Percentiles rank a stretch among this genome's conserved stretches.
phyloP scores from a whole-genome alignment of 2,113 vertebrate genomes.

The Martes martes region DNA sequence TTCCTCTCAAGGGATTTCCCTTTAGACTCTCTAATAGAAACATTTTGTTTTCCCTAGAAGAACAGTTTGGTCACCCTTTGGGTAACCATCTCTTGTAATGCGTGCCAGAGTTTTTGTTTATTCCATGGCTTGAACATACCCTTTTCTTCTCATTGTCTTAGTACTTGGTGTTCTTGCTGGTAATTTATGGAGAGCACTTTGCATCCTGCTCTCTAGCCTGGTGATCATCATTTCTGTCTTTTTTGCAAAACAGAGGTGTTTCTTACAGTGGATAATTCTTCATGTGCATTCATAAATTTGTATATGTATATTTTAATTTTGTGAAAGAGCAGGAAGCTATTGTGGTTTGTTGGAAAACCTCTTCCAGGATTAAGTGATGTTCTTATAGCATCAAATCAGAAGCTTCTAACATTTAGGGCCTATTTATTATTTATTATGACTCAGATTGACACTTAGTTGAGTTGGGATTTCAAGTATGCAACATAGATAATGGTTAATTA shows the following conservation, averaged over 20 bases:
- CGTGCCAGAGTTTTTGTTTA: constrained; percentile 42
- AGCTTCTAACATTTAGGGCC: neutral
- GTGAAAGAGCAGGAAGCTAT: neutral
- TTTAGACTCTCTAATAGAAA: constrained; percentile 31
- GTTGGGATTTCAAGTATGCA: constrained; percentile 15
- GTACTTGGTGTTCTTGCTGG: constrained; percentile 30
- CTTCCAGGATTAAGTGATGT: constrained; percentile 27
- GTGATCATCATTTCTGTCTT: constrained; percentile 24
- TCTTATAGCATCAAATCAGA: constrained; percentile 32
- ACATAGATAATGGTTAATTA: constrained; percentile 22
- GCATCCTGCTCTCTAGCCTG: neutral
- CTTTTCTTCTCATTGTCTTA: neutral
- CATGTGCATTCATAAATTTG: neutral
- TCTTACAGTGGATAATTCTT: neutral
- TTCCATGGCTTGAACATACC: neutral
- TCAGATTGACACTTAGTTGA: neutral
- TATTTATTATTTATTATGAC: constrained; percentile 51
- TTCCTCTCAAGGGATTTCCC: constrained; percentile 50
- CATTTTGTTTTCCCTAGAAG: constrained; percentile 48
- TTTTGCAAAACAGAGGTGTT: constrained; percentile 46
- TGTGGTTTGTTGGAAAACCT: constrained; percentile 20
- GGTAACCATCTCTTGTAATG: constrained; percentile 38
- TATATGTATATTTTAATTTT: constrained; percentile 33
- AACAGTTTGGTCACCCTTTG: constrained; percentile 36
- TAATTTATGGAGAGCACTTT: neutral